These are phyloP conservation scores for Melanotaenia pygmaea DNA, from an alignment of 2,797 vertebrate genomes.

Conservation along the genomic window DNA sequence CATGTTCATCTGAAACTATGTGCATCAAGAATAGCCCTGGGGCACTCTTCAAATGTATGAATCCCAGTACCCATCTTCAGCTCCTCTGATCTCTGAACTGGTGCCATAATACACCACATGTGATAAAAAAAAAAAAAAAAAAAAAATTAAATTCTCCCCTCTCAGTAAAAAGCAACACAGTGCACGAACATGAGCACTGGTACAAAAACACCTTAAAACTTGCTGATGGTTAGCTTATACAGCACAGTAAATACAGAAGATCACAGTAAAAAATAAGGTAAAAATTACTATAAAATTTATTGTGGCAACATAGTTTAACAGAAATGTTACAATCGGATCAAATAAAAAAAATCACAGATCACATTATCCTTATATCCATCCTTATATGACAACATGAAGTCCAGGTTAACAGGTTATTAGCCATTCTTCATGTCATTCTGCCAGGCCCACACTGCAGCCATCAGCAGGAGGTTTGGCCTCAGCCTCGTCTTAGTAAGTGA, in stretches of 20 bases:
- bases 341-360: neutral
- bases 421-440: slow-evolving; percentile 20
- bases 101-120: slow-evolving; percentile 23
- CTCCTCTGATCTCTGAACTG: slow-evolving; percentile 45
- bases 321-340: neutral
- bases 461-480: slow-evolving; percentile 21
- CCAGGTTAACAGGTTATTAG: slow-evolving; percentile 8
- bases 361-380: neutral
- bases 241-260: neutral
- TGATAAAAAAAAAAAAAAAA: slow-evolving; percentile 6
- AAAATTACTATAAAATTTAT: too few relatives aligned
- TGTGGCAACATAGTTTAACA: neutral
- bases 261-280: too few relatives aligned
- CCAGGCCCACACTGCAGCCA: slow-evolving; percentile 38
- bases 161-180: neutral
- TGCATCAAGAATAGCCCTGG: slow-evolving; percentile 44
- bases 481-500: slow-evolving; percentile 18
- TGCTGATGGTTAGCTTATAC: neutral
- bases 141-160: slow-evolving; percentile 1
- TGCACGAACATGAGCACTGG: neutral
- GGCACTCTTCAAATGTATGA: slow-evolving; percentile 26
- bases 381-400: neutral
- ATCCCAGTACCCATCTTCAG: slow-evolving; percentile 37
- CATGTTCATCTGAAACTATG: slow-evolving; percentile 46
- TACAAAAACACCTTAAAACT: neutral